Evolutionary conservation across 2,888 invertebrate species (phyloP), one percentile per base, ranked within the genome.

Genomic region (Melanophora roralis): DNA sequence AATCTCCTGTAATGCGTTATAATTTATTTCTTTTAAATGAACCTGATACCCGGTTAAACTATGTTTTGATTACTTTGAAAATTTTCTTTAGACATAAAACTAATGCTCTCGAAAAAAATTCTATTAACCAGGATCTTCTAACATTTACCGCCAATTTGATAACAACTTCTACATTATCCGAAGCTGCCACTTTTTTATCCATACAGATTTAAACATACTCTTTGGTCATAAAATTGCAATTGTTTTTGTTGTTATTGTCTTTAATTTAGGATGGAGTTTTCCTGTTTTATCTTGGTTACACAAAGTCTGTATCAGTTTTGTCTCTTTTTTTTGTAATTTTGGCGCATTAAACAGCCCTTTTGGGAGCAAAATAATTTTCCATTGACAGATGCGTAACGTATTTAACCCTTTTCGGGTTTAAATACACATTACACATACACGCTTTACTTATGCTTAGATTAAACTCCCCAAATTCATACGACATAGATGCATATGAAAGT

Each of bases 331-430:
- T 34, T 47, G 4, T 14, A 49, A 3, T 38, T 23, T 27, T 36
- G 53, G 14, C 38, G 43, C 51, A 32, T 40, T 45, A 64, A 80
- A 80, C 80, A 73, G 80, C 80, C 76, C 80, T 80, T 80, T 80
- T 62, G 80, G 80, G 76, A 80, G 76, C 62, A n/a, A 51, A 67
- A 75, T 67, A 67, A 59, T 72, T 59, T 76, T 76, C 45, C 45
- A 59, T 3, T 38, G 68, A 76, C 76, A 80, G 80, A 80, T 80
- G 76, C 80, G 80, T 80, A 80, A 76, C 80, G 80, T 73, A 76
- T 62, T 76, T 80, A 80, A 80, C 80, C 76, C 80, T 80, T 79
- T 69, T 69, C 4, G 51, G 55, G 34, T 72, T 67, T 55, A 67
- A 45, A 71, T 60, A 71, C 21, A 71, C 59, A 49, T 38, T 40